Conservation (phyloP, 1,140 invertebrate genomes). For the Semibalanus balanoides region DNA sequence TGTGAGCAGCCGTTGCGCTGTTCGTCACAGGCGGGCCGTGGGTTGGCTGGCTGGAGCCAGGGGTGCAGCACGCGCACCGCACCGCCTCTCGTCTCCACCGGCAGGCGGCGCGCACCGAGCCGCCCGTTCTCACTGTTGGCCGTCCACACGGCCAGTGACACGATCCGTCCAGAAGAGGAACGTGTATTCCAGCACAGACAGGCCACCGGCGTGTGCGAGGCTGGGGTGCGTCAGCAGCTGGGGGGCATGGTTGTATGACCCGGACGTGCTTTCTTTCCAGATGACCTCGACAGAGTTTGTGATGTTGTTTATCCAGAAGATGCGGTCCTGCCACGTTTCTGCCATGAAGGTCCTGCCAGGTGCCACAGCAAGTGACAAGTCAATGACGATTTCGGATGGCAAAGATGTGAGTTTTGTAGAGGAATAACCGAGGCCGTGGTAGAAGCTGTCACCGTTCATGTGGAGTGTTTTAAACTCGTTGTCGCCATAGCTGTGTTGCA, state of each 20-base stretch:
- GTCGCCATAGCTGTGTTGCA: background rate
- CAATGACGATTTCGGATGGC: background rate
- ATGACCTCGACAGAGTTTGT: background rate
- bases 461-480: background rate
- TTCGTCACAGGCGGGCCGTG: background rate
- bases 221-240: background rate
- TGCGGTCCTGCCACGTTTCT: background rate
- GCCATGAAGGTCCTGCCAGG: too few relatives aligned
- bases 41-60: background rate
- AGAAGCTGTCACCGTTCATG: background rate
- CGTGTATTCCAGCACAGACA: background rate
- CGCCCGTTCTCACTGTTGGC: background rate
- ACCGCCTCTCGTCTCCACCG: background rate
- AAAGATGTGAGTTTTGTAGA: background rate
- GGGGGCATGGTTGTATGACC: background rate
- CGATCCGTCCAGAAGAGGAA: background rate
- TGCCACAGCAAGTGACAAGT: too few relatives aligned
- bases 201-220: background rate
- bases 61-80: background rate
- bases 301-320: background rate
- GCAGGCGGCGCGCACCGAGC: background rate
- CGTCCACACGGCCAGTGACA: background rate
- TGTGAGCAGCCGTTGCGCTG: background rate
- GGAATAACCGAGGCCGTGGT: background rate
- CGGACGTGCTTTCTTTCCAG: background rate